Percentiles rank a stretch among this genome's conserved stretches.
Conservation (phyloP, 2,888 invertebrate genomes). For the Brachyptera putata region DNA sequence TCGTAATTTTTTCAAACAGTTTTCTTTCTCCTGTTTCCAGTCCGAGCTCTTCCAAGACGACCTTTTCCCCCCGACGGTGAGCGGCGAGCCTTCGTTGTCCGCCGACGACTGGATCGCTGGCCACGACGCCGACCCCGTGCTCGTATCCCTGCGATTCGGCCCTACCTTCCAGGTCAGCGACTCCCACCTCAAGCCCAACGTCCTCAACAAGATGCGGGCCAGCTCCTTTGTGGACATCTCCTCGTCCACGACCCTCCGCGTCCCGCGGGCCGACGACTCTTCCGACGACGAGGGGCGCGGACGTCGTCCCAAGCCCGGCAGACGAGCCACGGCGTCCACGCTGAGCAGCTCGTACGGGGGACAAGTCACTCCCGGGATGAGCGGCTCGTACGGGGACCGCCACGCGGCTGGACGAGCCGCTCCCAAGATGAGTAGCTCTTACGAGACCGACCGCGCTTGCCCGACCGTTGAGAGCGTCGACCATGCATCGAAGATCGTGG, state of each 20-base stretch:
- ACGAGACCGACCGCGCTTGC: too few relatives aligned
- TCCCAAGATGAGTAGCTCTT: too few relatives aligned
- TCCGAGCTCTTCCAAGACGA: slow-evolving; percentile 97
- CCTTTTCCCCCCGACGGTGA: slow-evolving; percentile 91
- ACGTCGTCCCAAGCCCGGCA: not conserved
- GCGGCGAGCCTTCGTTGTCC: slow-evolving; percentile 81
- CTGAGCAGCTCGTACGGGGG: too few relatives aligned
- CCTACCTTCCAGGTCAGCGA: slow-evolving; percentile 56
- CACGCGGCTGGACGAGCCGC: too few relatives aligned
- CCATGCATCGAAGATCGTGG: too few relatives aligned
- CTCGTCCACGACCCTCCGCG: too few relatives aligned
- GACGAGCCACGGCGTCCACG: too few relatives aligned
- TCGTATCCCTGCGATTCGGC: slow-evolving; percentile 86
- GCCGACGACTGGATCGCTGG: slow-evolving; percentile 93
- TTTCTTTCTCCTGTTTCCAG: too few relatives aligned
- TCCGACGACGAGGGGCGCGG: not conserved
- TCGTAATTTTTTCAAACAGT: too few relatives aligned
- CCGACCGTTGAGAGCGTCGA: too few relatives aligned
- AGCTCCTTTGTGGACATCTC: slow-evolving; percentile 1
- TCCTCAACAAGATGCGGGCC: slow-evolving; percentile 62
- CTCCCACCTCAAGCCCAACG: slow-evolving; percentile 62
- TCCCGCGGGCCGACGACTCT: too few relatives aligned
- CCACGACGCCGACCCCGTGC: slow-evolving; percentile 82
- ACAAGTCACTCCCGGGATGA: not conserved
- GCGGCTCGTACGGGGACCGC: not conserved